Evolutionary conservation across 2,113 vertebrate genomes (phyloP).

Genomic region (Picathartes gymnocephalus): DNA sequence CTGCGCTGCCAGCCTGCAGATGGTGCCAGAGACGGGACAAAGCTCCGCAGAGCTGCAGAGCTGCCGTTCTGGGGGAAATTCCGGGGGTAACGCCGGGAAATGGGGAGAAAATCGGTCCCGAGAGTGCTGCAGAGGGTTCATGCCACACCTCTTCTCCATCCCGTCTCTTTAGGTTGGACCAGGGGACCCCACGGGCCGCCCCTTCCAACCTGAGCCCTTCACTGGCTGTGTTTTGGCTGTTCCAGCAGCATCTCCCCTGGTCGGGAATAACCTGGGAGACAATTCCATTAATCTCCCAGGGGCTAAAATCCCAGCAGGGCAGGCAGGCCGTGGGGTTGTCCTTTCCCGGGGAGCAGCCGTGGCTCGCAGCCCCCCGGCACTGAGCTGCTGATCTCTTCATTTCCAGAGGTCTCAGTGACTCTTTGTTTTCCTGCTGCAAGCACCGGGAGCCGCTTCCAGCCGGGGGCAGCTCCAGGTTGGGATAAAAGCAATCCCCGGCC

Average conservation of each 20-base stretch:
- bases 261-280: neutral
- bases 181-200: neutral
- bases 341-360: neutral
- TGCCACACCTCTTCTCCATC: rapidly evolving
- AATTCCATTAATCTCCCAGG: neutral
- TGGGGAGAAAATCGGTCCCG: rapidly evolving
- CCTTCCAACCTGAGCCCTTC: neutral
- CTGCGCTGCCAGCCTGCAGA: constrained; percentile 19
- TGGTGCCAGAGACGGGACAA: constrained; percentile 62
- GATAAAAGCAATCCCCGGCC: neutral
- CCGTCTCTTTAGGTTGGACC: rapidly evolving
- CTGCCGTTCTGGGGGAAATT: neutral
- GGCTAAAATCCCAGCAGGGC: neutral
- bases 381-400: neutral
- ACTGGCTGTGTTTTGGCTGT: rapidly evolving
- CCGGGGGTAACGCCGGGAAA: neutral
- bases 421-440: neutral
- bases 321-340: neutral
- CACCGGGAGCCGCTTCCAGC: neutral
- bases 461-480: neutral
- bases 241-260: neutral
- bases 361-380: neutral
- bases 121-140: rapidly evolving
- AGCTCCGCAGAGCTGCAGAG: neutral
- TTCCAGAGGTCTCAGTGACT: neutral